Conservation (phyloP, 1,140 invertebrate genomes). For the Psix sp. region DNA sequence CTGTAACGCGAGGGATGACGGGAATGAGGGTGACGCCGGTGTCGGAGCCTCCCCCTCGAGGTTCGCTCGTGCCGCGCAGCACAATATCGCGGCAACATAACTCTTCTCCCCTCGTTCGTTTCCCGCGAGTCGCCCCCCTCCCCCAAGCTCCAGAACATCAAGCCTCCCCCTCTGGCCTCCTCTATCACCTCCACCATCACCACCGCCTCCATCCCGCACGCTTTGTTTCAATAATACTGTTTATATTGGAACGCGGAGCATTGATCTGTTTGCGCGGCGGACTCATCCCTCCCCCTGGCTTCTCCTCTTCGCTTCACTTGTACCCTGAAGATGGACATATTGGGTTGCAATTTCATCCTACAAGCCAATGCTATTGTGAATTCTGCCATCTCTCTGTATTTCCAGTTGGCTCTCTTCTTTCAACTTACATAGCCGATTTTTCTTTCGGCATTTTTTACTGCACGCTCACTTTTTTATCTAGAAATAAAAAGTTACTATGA, state of each 20-base stretch:
- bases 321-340: conserved; percentile 68
- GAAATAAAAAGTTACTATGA: not conserved
- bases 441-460: not conserved
- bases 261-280: conserved; percentile 76
- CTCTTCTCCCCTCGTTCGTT: conserved; percentile 71
- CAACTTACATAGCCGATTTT: conserved; percentile 11
- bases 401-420: conserved; percentile 22
- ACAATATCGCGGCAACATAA: conserved; percentile 75
- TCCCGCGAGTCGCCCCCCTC: conserved; percentile 61
- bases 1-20: conserved; percentile 49
- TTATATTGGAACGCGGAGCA: conserved; percentile 77
- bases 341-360: conserved; percentile 62
- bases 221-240: conserved; percentile 78
- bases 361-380: conserved; percentile 43
- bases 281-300: conserved; percentile 30
- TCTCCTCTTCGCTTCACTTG: conserved; percentile 37
- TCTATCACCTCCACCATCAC: conserved; percentile 53
- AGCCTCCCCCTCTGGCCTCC: conserved; percentile 60
- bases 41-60: conserved; percentile 59
- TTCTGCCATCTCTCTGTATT: conserved; percentile 32
- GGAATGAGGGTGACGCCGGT: conserved; percentile 65
- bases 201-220: conserved; percentile 69
- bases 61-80: conserved; percentile 70
- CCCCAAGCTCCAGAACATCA: conserved; percentile 67
- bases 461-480: not conserved